Evolutionary conservation across 2,113 vertebrate species (phyloP).

Genomic region (Plestiodon gilberti): DNA sequence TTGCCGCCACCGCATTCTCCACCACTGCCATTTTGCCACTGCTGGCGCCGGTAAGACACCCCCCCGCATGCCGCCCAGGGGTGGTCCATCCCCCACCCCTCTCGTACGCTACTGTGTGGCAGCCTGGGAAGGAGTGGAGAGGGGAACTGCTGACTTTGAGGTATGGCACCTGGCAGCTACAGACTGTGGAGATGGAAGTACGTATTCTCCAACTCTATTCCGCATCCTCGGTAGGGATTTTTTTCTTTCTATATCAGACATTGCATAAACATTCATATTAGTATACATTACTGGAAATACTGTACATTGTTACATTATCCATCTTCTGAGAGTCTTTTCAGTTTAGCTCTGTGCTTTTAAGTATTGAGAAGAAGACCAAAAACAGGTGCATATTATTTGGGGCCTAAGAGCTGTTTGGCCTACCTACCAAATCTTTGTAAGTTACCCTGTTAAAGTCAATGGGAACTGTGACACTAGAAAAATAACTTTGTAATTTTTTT

Average conservation of each 20-base stretch:
- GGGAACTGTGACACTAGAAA: constrained; percentile 31
- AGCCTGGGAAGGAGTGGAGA: no score
- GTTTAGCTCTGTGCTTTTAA: background rate
- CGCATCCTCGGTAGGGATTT: background rate
- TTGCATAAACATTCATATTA: background rate
- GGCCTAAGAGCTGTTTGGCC: constrained; percentile 1
- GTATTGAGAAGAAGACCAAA: background rate
- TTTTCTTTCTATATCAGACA: background rate
- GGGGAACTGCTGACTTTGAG: no score
- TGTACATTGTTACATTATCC: no score
- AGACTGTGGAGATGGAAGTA: no score
- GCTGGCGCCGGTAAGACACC: no score
- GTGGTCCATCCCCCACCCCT: no score
- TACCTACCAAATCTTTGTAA: constrained; percentile 22
- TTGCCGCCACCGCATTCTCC: no score
- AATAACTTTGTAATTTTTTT: background rate
- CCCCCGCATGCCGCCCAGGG: no score
- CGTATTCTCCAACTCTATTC: background rate
- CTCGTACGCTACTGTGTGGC: no score
- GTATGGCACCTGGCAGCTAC: no score
- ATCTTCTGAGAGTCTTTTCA: no score
- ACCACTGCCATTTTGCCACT: no score
- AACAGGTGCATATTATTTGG: constrained; percentile 16
- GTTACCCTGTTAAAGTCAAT: constrained; percentile 45
- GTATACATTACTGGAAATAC: background rate